Base-by-base conservation (phyloP, 2,113 vertebrate genomes). In the Caracal caracal region DNA sequence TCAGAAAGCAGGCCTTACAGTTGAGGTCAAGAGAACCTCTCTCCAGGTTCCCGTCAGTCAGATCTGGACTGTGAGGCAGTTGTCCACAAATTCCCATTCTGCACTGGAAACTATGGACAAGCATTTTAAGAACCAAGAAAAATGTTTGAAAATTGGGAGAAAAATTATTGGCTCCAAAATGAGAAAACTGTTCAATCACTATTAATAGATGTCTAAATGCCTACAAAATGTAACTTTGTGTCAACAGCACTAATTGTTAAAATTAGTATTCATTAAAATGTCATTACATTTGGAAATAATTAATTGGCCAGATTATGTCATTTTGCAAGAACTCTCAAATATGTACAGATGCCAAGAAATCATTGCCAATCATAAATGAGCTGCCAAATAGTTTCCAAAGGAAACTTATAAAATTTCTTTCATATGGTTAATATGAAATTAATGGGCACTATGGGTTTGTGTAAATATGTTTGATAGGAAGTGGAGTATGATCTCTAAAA, bases 181-280 rank as follows among this genome's bases (percentile, higher is more conserved):
- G 93, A 92, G 80, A 91, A 92, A 96, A 83, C 8, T 53, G 8
- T 20, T 91, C 92, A 94, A 71, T 91, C 79, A 93, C 47, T 94
- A 83, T 89, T 95, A 96, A 96, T 92, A 89, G 53, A 93, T 70
- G 13, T 82, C 95, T 97, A 97, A 93, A 83, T 92, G 86, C n/a
- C 73, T 82, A 91, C 30, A 75, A 95, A 94, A 95, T 87, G 68
- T 66, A 83, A 82, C 79, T 94, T 89, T 95, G 63, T 96, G 43
- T 89, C 78, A 97, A 89, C 19, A 93, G 63, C 33, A 96, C 75
- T 91, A 95, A 90, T 88, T 96, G 65, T 95, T 95, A 95, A 97
- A 94, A 95, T 96, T 96, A 86, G 20, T 80, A 85, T 91, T 96
- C 95, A 95, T 92, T 97, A 96, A 93, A 93, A 92, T 95, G 80